Evolutionary conservation across 2,888 invertebrate genomes (phyloP).

Genomic region (Eupithecia abbreviata): DNA sequence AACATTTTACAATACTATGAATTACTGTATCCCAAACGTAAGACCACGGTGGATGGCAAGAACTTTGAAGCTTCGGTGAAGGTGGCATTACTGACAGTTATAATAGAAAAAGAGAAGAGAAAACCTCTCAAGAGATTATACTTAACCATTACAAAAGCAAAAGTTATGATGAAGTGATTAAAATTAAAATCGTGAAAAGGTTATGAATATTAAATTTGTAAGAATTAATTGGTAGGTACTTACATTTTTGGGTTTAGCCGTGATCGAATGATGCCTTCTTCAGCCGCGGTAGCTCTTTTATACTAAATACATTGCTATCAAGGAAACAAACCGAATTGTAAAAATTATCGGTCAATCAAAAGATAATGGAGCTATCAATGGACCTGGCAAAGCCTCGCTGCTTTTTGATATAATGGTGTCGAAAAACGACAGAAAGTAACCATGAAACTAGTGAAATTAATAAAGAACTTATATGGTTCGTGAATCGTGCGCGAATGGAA

Average conservation of each 20-base stretch:
- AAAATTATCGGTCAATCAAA: not conserved
- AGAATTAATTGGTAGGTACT: not conserved
- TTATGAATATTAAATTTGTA: not conserved
- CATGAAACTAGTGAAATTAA: not conserved
- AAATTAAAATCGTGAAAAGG: not conserved
- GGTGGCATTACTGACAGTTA: not conserved
- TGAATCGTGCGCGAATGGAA: too few relatives aligned
- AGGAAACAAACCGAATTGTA: not conserved
- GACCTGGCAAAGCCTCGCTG: not conserved
- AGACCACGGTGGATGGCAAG: not conserved
- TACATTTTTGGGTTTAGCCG: conserved; percentile 14
- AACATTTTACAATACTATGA: not conserved
- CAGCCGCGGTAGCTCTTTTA: conserved; percentile 6
- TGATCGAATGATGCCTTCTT: conserved; percentile 10
- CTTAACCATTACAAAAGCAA: not conserved
- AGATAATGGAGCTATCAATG: not conserved
- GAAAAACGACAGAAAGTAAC: too few relatives aligned
- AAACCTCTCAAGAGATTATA: not conserved
- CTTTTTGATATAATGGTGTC: not conserved
- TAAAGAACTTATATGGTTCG: not conserved
- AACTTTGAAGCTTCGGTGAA: not conserved
- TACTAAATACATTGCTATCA: conserved; percentile 1
- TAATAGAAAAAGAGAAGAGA: not conserved
- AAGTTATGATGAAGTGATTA: not conserved
- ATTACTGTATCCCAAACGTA: not conserved